phyloP scores from a whole-genome alignment of 92 coral and sea anemone species.

The Umimayanthus chanpuru region DNA sequence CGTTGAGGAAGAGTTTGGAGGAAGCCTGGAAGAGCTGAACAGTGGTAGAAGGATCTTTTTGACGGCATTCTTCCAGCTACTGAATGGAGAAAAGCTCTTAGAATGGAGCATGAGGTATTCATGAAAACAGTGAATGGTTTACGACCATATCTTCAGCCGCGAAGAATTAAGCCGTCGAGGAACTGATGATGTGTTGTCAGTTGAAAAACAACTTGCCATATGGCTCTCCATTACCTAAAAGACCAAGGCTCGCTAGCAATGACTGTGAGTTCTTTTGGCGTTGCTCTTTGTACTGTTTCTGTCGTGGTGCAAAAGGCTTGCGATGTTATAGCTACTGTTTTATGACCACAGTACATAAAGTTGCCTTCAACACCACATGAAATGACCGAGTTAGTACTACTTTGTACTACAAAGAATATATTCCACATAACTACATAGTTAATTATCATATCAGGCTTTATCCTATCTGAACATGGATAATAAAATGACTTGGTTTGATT shows the following conservation, averaged over 20 bases:
- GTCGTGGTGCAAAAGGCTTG: conserved; percentile 58
- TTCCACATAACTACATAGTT: conserved; percentile 44
- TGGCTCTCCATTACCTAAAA: conserved; percentile 60
- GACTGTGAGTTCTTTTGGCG: conserved; percentile 73
- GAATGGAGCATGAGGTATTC: conserved; percentile 32
- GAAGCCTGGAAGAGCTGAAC: conserved; percentile 42
- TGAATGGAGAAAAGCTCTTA: conserved; percentile 44
- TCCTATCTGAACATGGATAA: conserved; percentile 16
- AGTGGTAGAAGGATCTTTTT: conserved; percentile 36
- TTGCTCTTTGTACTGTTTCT: conserved; percentile 60
- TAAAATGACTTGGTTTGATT: conserved; percentile 22
- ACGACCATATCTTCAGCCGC: conserved; percentile 50
- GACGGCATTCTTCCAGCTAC: conserved; percentile 28
- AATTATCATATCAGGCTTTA: conserved; percentile 24
- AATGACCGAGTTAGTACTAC: conserved; percentile 54
- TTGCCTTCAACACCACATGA: conserved; percentile 58
- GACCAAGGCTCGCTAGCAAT: conserved; percentile 65
- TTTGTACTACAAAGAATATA: conserved; percentile 36
- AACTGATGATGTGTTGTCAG: conserved; percentile 53
- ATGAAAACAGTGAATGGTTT: conserved; percentile 30
- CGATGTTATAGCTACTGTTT: conserved; percentile 37
- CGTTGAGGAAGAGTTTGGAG: conserved; percentile 33
- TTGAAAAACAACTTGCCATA: conserved; percentile 66
- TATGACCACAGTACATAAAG: conserved; percentile 54
- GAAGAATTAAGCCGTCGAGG: conserved; percentile 53